Base-by-base conservation (phyloP, 2,888 invertebrate genomes). In the Morpho helenor region DNA sequence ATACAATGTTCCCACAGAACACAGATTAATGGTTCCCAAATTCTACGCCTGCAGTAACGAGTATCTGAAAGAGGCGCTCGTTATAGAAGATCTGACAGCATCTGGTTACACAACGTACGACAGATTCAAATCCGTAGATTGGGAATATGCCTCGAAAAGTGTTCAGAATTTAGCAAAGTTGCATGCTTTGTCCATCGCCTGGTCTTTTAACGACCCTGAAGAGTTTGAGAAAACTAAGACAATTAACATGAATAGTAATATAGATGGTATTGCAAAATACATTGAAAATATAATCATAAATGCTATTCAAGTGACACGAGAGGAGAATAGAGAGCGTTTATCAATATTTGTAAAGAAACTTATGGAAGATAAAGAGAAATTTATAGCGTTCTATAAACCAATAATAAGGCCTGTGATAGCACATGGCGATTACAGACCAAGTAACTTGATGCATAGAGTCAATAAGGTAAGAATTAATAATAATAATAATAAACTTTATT, bases 111-210 rank as follows among this genome's bases (percentile, higher is more conserved):
- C 52, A 40, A 61, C 66, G 42, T 68, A 67, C 39, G 66, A 76
- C 44, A 67, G 71, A 56, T 63, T 70, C 40, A 62, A 70, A 48
- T 54, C 72, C 7, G 55, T 80, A 5, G 71, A 74, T 51, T 73
- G 71, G 68, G 71, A 74, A 5, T 79, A 79, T 49, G 70, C 75
- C 0, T 65, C 69, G 0, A 60, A 69, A 16, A 63, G 74, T 3
- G 57, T 77, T 1, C 63, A 69, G 46, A 68, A 68, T 16, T 55
- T 80, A 45, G 79, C 77, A 0, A 77, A 74, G 60, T 71, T 79
- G 7, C 82, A 82, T 63, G 81, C 80, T 0, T 57, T 80, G 3
- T 78, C 78, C 0, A 71, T 81, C 7, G 80, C 76, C 0, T 68
- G 74, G 52, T 71, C 68, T 23, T 61, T 73, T 7, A 66, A 77